Base-by-base conservation (phyloP, 1,140 invertebrate species). In the Calliphora vicina region DNA sequence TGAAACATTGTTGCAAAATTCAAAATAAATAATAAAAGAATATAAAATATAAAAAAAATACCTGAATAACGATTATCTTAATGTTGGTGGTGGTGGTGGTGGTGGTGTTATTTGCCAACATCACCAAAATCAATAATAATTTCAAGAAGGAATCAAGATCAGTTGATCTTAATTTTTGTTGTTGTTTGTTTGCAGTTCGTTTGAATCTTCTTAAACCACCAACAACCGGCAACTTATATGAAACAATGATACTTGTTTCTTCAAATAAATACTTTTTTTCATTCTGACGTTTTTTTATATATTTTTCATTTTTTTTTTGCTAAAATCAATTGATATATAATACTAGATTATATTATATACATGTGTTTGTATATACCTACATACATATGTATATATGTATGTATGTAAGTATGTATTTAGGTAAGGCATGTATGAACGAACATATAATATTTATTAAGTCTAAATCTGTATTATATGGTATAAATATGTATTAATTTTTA, bases 401-500 rank as follows among this genome's bases (percentile, higher is more conserved):
- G 12, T 57, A 57, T 17, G 1, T 57, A 57, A 57, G 8, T 57
- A 57, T 57, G 50, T 57, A 57, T n/a, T n/a, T 57, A 17, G 15
- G 13, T 43, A 12, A 4, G 9, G 9, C 9, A 4, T n/a, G n/a
- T 57, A 15, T 57, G 50, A 17, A 15, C n/a, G 13, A 57, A n/a
- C 17, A 57, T 57, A 35, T 57, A n/a, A n/a, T 57, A 57, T 57
- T 57, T n/a, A 57, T 57, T 57, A 57, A 57, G 50, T 35, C 10
- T 35, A 35, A 35, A 35, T 35, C 35, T 35, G 35, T 57, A 57
- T 57, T 57, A 57, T 57, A 17, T 57, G 50, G 50, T 57, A n/a
- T 57, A 57, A 57, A 57, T 57, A 57, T 57, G 50, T 57, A 57
- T 57, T 57, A 57, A 57, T 57, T 57, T 57, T n/a, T n/a, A 57